Evolutionary conservation across 2,888 invertebrate species (phyloP).

Genomic region (Oscheius onirici): DNA sequence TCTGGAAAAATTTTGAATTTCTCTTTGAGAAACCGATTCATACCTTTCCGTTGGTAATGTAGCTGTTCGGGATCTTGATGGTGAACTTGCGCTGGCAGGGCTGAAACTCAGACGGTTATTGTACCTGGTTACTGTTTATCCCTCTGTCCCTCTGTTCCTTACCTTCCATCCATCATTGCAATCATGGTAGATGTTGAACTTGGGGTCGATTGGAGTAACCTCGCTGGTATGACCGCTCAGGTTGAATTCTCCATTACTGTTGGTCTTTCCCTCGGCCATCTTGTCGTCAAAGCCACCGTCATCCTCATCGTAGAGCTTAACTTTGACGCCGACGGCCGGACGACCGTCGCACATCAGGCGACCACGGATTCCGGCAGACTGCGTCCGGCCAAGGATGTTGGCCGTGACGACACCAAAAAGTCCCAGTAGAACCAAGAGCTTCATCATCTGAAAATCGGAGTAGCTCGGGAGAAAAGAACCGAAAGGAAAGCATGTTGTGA

Average conservation of each 20-base stretch:
- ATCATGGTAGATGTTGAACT: slow-evolving; percentile 49
- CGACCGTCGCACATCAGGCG: slow-evolving; percentile 27
- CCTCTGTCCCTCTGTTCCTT: background rate
- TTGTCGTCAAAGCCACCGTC: slow-evolving; percentile 34
- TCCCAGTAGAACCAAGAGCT: slow-evolving; percentile 3
- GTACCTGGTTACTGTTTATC: no score
- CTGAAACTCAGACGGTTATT: no score
- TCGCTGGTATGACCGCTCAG: slow-evolving; percentile 31
- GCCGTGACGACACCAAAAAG: slow-evolving; percentile 18
- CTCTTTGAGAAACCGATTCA: no score
- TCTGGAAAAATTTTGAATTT: no score
- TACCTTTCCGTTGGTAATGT: slow-evolving; percentile 51
- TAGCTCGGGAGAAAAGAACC: background rate
- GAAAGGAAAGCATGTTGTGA: background rate
- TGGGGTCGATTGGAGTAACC: slow-evolving; percentile 51
- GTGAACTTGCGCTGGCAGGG: slow-evolving; percentile 61
- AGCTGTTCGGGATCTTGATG: slow-evolving; percentile 57
- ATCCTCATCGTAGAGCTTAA: slow-evolving; percentile 38
- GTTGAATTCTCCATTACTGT: slow-evolving; percentile 36
- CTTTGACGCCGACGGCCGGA: no score
- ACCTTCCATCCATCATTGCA: slow-evolving; percentile 54
- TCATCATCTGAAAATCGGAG: background rate
- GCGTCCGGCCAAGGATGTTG: slow-evolving; percentile 23
- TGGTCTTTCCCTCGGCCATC: slow-evolving; percentile 42
- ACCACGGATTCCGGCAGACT: slow-evolving; percentile 33